Evolutionary conservation across 2,797 vertebrate genomes (phyloP).

Genomic region (Melanotaenia maccullochi): DNA sequence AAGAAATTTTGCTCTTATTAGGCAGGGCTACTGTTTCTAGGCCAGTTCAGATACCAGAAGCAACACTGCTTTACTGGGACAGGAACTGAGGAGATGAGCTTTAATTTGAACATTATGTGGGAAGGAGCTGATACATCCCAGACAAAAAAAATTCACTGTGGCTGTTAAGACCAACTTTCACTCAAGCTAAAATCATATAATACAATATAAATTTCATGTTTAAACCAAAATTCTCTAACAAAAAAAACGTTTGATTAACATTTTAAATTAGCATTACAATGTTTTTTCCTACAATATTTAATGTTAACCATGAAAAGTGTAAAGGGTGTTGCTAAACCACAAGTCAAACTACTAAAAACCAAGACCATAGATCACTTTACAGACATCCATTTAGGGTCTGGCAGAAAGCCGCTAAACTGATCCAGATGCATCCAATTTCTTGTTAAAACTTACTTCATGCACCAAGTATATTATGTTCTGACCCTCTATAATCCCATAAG

Average conservation of each 20-base stretch:
- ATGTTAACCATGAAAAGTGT: conserved; percentile 5
- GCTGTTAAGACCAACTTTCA: conserved; percentile 38
- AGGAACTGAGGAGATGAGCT: conserved; percentile 28
- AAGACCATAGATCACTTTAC: conserved; percentile 1
- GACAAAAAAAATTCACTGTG: conserved; percentile 40
- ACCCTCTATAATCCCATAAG: conserved; percentile 24
- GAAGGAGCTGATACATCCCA: conserved; percentile 31
- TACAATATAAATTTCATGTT: neutral
- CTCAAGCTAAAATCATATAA: conserved; percentile 1
- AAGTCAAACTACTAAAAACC: conserved; percentile 20
- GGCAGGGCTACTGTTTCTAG: conserved; percentile 40
- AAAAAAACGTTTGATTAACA: too few relatives aligned
- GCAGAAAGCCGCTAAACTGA: conserved; percentile 32
- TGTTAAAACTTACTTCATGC: conserved; percentile 39
- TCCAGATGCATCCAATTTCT: conserved; percentile 34
- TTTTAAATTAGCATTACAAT: too few relatives aligned
- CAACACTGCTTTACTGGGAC: conserved; percentile 50
- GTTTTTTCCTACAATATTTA: neutral
- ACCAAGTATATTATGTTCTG: conserved; percentile 16
- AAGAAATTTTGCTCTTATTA: conserved; percentile 31
- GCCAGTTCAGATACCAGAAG: conserved; percentile 39
- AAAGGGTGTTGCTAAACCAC: neutral
- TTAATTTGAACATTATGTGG: conserved; percentile 71
- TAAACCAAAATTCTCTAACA: neutral
- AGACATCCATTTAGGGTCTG: conserved; percentile 12